A percentile compares a stretch with the other conserved stretches of the same genome.
These are phyloP conservation scores for Anser cygnoides DNA, from an alignment of 2,113 vertebrate species.

Conservation along the genomic window DNA sequence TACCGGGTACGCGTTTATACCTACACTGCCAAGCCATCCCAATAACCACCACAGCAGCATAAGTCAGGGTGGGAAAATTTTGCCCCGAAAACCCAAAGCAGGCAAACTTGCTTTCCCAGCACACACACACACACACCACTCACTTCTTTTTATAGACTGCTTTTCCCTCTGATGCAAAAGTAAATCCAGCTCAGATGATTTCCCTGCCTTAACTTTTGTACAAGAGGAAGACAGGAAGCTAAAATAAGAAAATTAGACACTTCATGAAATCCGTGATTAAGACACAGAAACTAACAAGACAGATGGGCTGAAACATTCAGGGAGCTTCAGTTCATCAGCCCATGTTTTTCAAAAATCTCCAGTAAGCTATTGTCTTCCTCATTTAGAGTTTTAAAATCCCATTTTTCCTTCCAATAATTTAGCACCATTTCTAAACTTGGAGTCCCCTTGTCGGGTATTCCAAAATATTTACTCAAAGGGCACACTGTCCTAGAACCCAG, in stretches of 20 bases:
- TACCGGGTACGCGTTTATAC: accelerated
- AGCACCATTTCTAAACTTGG: not conserved
- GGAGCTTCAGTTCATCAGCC: conserved; percentile 29
- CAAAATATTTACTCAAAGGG: not conserved
- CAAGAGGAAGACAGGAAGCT: conserved; percentile 68
- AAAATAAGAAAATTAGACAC: conserved; percentile 72
- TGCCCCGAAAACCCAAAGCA: not conserved
- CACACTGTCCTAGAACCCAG: not conserved
- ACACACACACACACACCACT: conserved; percentile 18
- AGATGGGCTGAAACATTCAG: conserved; percentile 66
- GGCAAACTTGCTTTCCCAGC: not conserved
- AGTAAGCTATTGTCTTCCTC: conserved; percentile 14
- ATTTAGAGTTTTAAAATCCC: not conserved
- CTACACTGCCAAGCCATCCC: not conserved
- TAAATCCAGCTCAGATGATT: conserved; percentile 62
- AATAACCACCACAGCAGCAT: not conserved
- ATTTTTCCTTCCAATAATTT: not conserved
- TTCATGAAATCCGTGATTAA: conserved; percentile 70
- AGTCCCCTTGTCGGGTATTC: not conserved
- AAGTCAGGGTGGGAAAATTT: not conserved
- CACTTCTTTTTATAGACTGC: conserved; percentile 46
- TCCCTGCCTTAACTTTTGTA: conserved; percentile 65
- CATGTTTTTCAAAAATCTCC: conserved; percentile 20
- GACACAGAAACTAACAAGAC: conserved; percentile 72
- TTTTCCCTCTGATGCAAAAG: conserved; percentile 18